Conservation (phyloP, 1,140 invertebrate genomes). For the Sitobion miscanthi region DNA sequence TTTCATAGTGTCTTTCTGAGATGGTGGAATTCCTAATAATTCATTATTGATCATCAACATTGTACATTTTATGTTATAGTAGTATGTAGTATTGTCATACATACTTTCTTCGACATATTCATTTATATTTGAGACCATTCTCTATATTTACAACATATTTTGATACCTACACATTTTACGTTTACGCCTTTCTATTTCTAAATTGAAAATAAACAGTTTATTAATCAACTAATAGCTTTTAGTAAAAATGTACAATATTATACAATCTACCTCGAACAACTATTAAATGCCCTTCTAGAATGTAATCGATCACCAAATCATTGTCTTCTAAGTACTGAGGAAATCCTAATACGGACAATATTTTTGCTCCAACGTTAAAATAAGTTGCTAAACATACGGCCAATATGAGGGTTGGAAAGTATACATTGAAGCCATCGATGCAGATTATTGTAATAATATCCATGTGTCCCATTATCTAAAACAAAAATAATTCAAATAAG, state of each 20-base stretch:
- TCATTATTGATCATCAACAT: not conserved
- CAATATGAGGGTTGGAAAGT: slow-evolving; percentile 97
- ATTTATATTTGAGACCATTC: not conserved
- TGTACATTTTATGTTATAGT: not conserved
- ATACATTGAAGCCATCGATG: slow-evolving; percentile 94
- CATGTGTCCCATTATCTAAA: slow-evolving; percentile 99
- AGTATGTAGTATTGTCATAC: not conserved
- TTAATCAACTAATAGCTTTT: not conserved
- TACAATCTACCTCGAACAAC: slow-evolving; percentile 75
- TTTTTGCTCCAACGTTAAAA: slow-evolving; percentile 89
- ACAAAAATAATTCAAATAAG: slow-evolving; percentile 41
- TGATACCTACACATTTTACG: slow-evolving; percentile 37
- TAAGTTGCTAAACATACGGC: slow-evolving; percentile 93
- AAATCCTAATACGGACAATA: slow-evolving; percentile 89
- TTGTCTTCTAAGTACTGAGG: slow-evolving; percentile 95
- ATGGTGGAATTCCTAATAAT: slow-evolving; percentile 33
- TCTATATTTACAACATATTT: slow-evolving; percentile 39
- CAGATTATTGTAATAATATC: slow-evolving; percentile 97
- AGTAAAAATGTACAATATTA: not conserved
- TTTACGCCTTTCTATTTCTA: slow-evolving; percentile 56
- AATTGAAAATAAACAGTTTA: not conserved
- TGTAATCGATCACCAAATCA: slow-evolving; percentile 89
- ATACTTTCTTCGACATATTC: not conserved
- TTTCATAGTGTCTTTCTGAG: slow-evolving; percentile 37
- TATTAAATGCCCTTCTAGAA: slow-evolving; percentile 91